Conservation (phyloP, 2,888 invertebrate species). For the Ornithoptera priamus region DNA sequence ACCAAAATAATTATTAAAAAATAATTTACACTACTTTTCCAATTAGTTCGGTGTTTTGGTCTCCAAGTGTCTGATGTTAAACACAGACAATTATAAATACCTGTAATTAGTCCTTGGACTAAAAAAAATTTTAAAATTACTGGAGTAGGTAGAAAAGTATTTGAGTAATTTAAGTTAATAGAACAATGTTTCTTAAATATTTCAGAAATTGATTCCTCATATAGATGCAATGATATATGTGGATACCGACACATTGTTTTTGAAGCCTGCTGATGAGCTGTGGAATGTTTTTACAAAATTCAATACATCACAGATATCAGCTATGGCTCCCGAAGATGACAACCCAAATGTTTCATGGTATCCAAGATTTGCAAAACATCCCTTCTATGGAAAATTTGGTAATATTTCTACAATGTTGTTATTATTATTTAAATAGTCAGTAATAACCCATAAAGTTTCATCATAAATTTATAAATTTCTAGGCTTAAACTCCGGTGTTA, state of each 20-base stretch:
- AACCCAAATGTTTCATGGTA: constrained; percentile 97
- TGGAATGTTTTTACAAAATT: constrained; percentile 92
- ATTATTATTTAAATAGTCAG: too few relatives aligned
- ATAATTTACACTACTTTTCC: too few relatives aligned
- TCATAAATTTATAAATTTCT: constrained; percentile 32
- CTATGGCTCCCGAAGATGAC: constrained; percentile 93
- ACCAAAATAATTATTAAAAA: too few relatives aligned
- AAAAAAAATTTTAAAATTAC: too few relatives aligned
- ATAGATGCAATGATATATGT: constrained; percentile 94
- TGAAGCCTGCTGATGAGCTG: constrained; percentile 89
- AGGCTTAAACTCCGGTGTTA: constrained; percentile 98
- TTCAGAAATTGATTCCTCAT: constrained; percentile 87
- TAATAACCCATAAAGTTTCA: too few relatives aligned
- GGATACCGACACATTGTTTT: constrained; percentile 94
- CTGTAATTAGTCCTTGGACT: too few relatives aligned
- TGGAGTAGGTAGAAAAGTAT: too few relatives aligned
- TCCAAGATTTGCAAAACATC: constrained; percentile 96
- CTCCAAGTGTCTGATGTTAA: too few relatives aligned
- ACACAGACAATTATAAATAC: too few relatives aligned
- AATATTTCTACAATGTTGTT: constrained; percentile 31
- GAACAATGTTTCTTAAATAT: constrained; percentile 35
- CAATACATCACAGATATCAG: constrained; percentile 92
- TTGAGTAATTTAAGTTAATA: too few relatives aligned
- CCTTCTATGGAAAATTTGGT: constrained; percentile 93
- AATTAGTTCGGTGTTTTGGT: too few relatives aligned